phyloP scores from a whole-genome alignment of 2,888 invertebrate species.

The Julus scandinavius region DNA sequence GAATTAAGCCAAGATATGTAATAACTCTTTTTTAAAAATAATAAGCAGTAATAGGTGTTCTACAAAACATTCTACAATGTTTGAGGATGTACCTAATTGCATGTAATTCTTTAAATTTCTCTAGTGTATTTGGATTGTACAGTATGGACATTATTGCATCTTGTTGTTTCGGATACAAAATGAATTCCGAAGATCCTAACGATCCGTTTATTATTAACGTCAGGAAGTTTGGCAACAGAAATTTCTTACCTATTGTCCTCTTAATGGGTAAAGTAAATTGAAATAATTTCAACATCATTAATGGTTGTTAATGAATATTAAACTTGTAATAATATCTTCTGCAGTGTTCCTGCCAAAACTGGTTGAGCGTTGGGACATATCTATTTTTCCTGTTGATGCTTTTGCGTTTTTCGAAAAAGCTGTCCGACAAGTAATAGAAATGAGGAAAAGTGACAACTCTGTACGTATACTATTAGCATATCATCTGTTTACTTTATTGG shows the following conservation, averaged over 20 bases:
- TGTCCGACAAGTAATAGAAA: constrained; percentile 10
- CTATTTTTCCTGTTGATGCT: constrained; percentile 6
- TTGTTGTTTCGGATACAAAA: constrained; percentile 36
- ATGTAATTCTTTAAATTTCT: background rate
- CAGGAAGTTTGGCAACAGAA: background rate
- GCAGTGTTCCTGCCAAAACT: constrained; percentile 17
- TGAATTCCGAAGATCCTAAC: constrained; percentile 37
- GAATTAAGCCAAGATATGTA: no score
- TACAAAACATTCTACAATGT: background rate
- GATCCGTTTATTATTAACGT: constrained; percentile 47
- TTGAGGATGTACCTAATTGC: background rate
- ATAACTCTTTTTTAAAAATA: no score
- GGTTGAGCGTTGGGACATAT: constrained; percentile 5
- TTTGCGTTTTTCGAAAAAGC: constrained; percentile 43
- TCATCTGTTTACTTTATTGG: no score
- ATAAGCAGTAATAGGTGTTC: no score
- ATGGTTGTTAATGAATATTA: background rate
- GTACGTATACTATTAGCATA: background rate
- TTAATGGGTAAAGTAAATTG: background rate
- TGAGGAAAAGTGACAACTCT: constrained; percentile 22
- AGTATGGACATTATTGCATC: constrained; percentile 32
- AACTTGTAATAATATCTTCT: background rate
- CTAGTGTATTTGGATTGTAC: background rate
- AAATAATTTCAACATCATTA: background rate
- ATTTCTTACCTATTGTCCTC: background rate